Percentiles rank a stretch among this genome's conserved stretches.
Conservation (phyloP, 2,113 vertebrate genomes). For the Psophia crepitans region DNA sequence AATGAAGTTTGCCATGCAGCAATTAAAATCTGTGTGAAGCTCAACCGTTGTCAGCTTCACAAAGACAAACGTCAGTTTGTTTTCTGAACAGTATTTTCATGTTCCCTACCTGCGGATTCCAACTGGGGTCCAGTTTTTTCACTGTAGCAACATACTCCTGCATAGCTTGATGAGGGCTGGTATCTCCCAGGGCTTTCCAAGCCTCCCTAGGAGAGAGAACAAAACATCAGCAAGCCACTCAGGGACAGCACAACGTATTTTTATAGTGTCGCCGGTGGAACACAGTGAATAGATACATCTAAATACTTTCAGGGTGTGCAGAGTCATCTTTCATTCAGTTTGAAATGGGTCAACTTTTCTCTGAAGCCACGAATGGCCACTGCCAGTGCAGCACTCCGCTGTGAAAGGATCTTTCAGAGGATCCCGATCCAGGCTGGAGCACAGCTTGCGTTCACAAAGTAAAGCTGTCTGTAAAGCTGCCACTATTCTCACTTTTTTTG, state of each 20-base stretch:
- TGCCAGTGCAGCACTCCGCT: not conserved
- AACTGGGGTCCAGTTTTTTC: constrained; percentile 87
- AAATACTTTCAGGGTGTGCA: not conserved
- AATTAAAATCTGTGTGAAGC: not conserved
- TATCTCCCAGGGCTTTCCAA: constrained; percentile 93
- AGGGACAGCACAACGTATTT: not conserved
- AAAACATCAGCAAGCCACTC: not conserved
- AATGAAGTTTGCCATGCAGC: constrained; percentile 37
- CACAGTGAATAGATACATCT: not conserved
- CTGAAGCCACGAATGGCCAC: not conserved
- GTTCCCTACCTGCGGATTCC: constrained; percentile 84
- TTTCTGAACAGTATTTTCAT: not conserved
- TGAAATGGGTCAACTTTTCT: not conserved
- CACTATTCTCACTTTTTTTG: not conserved
- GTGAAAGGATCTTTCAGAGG: not conserved
- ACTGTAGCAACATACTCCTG: constrained; percentile 90
- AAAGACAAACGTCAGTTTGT: not conserved
- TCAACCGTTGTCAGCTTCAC: not conserved
- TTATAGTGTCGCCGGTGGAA: not conserved
- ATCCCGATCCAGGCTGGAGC: not conserved
- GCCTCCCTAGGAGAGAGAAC: constrained; percentile 82
- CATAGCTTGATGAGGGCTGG: constrained; percentile 89
- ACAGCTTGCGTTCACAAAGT: not conserved
- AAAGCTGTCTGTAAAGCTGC: not conserved
- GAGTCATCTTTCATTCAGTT: not conserved